Conservation (phyloP, 2,113 vertebrate genomes). For the Cyphomyrus discorhynchus region DNA sequence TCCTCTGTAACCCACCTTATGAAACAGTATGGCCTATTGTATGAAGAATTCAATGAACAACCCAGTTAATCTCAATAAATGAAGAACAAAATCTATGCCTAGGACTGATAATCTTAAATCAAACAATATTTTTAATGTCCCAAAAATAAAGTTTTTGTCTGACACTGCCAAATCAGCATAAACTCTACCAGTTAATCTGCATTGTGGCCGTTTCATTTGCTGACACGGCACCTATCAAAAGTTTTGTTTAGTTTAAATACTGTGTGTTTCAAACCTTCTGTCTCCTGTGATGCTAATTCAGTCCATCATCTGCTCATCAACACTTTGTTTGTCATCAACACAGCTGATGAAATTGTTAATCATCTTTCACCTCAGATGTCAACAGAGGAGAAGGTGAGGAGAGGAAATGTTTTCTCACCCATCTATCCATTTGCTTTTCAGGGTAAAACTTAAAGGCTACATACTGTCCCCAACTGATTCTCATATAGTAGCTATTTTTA, state of each 20-base stretch:
- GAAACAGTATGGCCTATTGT: too few relatives aligned
- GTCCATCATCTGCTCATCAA: neutral
- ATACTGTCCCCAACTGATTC: neutral
- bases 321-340: neutral
- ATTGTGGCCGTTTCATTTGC: neutral
- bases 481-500: neutral
- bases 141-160: neutral
- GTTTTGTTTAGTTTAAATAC: neutral
- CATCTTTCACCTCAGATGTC: neutral
- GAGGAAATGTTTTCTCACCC: neutral
- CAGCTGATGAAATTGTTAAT: neutral
- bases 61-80: neutral
- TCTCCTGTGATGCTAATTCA: neutral
- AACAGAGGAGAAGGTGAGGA: neutral
- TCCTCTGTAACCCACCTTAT: too few relatives aligned
- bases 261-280: neutral
- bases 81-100: neutral
- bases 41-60: neutral
- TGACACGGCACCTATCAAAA: neutral
- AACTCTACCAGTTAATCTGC: neutral
- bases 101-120: neutral
- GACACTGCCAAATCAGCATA: neutral
- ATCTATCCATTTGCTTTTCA: neutral
- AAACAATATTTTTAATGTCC: neutral
- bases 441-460: neutral